phyloP scores from a whole-genome alignment of 2,113 vertebrate genomes.

The Chaetodon trifascialis region DNA sequence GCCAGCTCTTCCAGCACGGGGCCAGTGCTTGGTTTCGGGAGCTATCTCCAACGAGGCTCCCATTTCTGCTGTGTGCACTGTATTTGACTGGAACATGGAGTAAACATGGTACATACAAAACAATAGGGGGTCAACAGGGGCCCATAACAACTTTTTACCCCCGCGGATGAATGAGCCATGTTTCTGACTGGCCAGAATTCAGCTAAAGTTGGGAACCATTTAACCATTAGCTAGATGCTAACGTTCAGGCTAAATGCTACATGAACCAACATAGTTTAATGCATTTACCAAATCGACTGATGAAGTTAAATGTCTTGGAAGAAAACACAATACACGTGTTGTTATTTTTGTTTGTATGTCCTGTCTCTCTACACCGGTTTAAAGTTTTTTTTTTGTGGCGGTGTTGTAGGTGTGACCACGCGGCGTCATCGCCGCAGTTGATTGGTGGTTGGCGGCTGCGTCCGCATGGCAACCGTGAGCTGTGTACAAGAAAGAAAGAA shows the following conservation, averaged over 20 bases:
- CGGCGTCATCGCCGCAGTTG: constrained; percentile 42
- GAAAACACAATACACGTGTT: background rate
- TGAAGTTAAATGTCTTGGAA: background rate
- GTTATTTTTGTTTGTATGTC: background rate
- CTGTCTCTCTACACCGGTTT: no score
- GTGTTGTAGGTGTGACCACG: constrained; percentile 39
- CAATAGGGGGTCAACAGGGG: no score
- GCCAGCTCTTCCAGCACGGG: no score
- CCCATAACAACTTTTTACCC: no score
- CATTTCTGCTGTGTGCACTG: no score
- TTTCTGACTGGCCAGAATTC: background rate
- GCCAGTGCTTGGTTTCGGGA: no score
- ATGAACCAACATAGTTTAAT: background rate
- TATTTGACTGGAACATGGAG: no score
- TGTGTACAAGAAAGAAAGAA: constrained; percentile 47
- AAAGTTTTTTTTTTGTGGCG: background rate
- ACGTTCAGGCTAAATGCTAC: background rate
- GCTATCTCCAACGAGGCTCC: no score
- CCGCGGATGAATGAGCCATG: background rate
- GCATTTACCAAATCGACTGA: background rate
- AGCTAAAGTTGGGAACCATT: no score
- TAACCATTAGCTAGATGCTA: background rate
- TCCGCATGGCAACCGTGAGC: constrained; percentile 84
- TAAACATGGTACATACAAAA: no score
- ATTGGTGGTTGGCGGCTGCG: constrained; percentile 70